Percentiles rank a stretch among this genome's conserved stretches.
phyloP scores from a whole-genome alignment of 2,797 vertebrate genomes.

The Chloroceryle amazona region DNA sequence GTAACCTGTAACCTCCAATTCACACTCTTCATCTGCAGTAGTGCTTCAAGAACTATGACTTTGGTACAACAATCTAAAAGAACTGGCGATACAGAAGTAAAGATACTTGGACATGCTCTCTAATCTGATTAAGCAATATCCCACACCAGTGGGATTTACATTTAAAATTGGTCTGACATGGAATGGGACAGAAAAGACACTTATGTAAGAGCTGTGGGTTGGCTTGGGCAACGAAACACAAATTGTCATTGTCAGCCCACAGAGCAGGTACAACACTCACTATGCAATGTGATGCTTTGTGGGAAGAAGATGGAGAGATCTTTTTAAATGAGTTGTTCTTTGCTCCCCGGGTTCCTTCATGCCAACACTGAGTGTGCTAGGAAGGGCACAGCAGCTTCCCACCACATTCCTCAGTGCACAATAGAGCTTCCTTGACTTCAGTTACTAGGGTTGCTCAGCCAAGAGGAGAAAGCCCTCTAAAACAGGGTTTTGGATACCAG shows the following conservation, averaged over 20 bases:
- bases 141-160: not conserved
- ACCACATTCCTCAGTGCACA: conserved; percentile 62
- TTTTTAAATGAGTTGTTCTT: not conserved
- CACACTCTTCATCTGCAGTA: not conserved
- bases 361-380: not conserved
- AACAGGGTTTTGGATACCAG: not conserved
- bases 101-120: not conserved
- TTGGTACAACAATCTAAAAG: rapidly evolving
- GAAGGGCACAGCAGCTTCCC: conserved; percentile 66
- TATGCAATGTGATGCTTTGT: not conserved
- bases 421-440: conserved; percentile 65
- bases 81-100: not conserved
- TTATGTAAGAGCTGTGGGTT: not conserved
- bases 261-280: not conserved
- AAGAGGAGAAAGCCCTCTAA: conserved; percentile 4
- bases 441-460: conserved; percentile 62
- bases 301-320: not conserved
- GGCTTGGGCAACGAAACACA: not conserved
- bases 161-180: conserved; percentile 28
- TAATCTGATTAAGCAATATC: conserved; percentile 28
- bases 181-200: conserved; percentile 14
- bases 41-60: not conserved
- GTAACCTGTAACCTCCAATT: not conserved
- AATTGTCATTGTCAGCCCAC: not conserved
- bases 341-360: not conserved